Evolutionary conservation across 2,888 invertebrate genomes (phyloP).

Genomic region (Platycheirus rosarum): DNA sequence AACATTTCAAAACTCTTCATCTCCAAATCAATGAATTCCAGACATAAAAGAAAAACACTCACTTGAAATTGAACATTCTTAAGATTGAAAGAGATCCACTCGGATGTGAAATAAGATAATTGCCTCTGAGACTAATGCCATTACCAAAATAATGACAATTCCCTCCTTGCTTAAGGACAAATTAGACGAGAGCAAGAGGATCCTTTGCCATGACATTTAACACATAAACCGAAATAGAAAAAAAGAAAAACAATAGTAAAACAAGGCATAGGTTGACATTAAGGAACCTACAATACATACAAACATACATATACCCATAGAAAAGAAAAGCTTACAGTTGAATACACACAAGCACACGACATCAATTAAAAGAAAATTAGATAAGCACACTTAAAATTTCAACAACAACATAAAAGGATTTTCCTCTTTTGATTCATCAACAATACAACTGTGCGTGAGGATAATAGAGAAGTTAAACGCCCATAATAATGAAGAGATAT

Average conservation of each 20-base stretch:
- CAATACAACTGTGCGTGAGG: conserved; percentile 20
- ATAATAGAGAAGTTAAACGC: conserved; percentile 23
- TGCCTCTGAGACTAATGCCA: conserved; percentile 25
- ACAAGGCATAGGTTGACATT: neutral
- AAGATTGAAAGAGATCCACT: conserved; percentile 17
- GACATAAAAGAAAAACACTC: conserved; percentile 16
- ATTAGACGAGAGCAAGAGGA: conserved; percentile 17
- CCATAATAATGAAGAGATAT: conserved; percentile 12
- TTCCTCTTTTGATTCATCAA: conserved; percentile 4
- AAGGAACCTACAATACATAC: neutral
- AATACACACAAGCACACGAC: conserved; percentile 54
- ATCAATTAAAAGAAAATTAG: conserved; percentile 46
- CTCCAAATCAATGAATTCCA: neutral
- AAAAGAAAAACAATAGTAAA: neutral
- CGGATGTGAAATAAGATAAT: conserved; percentile 36
- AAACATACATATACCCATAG: no score
- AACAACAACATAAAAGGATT: conserved; percentile 17
- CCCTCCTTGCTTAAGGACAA: neutral
- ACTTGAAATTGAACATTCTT: conserved; percentile 31
- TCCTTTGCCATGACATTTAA: conserved; percentile 15
- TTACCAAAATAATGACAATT: conserved; percentile 32
- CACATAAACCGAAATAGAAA: conserved; percentile 18
- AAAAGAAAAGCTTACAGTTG: no score
- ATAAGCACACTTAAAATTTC: conserved; percentile 40
- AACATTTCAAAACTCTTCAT: no score